Conservation (phyloP, 2,888 invertebrate genomes). For the Macrophya alboannulata region DNA sequence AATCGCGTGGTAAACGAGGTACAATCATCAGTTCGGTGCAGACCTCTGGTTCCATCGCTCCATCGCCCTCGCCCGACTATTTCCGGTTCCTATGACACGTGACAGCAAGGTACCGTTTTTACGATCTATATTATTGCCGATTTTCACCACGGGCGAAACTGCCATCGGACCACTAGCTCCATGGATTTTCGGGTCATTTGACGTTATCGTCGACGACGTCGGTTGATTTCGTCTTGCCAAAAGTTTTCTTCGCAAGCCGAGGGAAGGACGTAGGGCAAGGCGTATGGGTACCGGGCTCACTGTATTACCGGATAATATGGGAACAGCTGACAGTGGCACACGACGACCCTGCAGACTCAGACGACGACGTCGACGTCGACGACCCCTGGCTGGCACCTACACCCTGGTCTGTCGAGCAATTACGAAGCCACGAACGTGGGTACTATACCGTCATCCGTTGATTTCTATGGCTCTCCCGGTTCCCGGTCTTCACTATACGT, state of each 20-base stretch:
- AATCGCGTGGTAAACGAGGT: background rate
- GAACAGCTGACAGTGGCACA: conserved; percentile 75
- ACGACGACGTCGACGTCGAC: background rate
- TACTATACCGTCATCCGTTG: conserved; percentile 21
- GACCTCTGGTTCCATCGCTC: background rate
- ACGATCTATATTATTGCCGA: conserved; percentile 51
- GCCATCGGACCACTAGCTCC: background rate
- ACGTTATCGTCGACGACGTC: conserved; percentile 31
- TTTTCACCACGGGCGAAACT: conserved; percentile 36
- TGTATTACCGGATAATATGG: conserved; percentile 72
- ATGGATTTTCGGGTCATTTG: conserved; percentile 39
- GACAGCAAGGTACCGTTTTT: conserved; percentile 42
- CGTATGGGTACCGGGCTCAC: conserved; percentile 32
- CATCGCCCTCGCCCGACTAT: background rate
- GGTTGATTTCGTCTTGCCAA: background rate
- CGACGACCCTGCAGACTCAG: conserved; percentile 40
- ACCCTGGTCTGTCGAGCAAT: conserved; percentile 5
- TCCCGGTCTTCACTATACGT: background rate
- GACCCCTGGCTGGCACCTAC: conserved; percentile 21
- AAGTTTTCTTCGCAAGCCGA: conserved; percentile 4
- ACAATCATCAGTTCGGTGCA: background rate
- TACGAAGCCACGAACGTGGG: conserved; percentile 34
- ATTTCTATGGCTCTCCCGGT: conserved; percentile 23
- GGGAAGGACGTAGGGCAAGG: background rate
- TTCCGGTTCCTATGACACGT: conserved; percentile 25